Conservation (phyloP, 2,113 vertebrate species). For the Peromyscus polionotus region DNA sequence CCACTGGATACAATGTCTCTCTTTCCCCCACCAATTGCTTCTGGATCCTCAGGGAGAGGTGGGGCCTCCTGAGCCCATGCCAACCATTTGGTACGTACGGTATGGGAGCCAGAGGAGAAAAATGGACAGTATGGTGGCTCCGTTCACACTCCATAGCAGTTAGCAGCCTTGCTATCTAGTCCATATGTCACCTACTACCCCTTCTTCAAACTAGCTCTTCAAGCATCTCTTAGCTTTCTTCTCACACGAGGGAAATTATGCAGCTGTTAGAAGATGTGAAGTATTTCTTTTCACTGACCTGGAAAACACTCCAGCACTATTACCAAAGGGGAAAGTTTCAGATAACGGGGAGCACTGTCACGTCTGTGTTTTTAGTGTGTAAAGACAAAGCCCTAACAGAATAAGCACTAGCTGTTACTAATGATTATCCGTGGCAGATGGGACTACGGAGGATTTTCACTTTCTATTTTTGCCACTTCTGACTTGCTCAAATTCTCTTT, state of each 20-base stretch:
- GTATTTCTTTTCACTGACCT: neutral
- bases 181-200: neutral
- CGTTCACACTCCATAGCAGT: neutral
- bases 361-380: neutral
- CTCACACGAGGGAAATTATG: neutral
- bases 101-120: neutral
- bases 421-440: neutral
- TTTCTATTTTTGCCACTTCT: slow-evolving; percentile 45
- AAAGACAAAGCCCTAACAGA: slow-evolving; percentile 17
- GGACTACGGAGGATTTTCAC: neutral
- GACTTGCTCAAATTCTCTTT: slow-evolving; percentile 42
- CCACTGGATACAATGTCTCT: neutral
- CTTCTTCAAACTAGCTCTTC: slow-evolving; percentile 37
- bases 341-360: neutral
- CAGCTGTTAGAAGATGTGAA: slow-evolving; percentile 20
- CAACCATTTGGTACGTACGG: neutral
- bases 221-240: neutral
- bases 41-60: neutral
- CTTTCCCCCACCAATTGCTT: neutral
- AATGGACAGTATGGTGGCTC: neutral
- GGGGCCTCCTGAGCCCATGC: neutral
- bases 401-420: slow-evolving; percentile 47
- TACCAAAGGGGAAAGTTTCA: neutral
- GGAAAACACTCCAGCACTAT: slow-evolving; percentile 3
- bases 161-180: neutral